These are phyloP conservation scores for Plebejus anna DNA, from an alignment of 2,888 invertebrate species.

Conservation along the genomic window DNA sequence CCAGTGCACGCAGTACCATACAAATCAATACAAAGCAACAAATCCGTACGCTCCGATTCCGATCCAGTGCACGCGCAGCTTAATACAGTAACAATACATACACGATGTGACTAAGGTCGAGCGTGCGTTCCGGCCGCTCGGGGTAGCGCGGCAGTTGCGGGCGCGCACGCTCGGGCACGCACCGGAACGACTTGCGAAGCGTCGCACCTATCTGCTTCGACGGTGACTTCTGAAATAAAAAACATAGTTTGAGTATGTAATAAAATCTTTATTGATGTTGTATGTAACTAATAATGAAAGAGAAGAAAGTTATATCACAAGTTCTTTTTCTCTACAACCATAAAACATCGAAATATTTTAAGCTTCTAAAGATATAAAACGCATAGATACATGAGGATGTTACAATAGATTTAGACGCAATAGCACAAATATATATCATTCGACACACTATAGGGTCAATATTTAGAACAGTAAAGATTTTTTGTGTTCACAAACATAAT, in stretches of 20 bases:
- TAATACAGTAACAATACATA: slow-evolving; percentile 70
- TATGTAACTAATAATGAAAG: too few relatives aligned
- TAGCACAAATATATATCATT: too few relatives aligned
- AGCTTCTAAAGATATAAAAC: not conserved
- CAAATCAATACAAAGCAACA: too few relatives aligned
- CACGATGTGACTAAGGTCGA: slow-evolving; percentile 98
- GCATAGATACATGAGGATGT: not conserved
- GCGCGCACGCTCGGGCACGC: slow-evolving; percentile 94
- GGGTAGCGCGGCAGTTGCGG: slow-evolving; percentile 92
- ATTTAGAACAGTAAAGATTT: too few relatives aligned
- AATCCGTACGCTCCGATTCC: too few relatives aligned
- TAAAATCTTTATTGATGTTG: too few relatives aligned
- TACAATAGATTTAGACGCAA: too few relatives aligned
- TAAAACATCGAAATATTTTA: not conserved
- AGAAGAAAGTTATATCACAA: not conserved
- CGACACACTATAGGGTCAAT: too few relatives aligned
- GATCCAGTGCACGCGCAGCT: too few relatives aligned
- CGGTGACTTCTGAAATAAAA: slow-evolving; percentile 88
- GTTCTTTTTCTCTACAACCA: not conserved
- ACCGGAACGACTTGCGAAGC: slow-evolving; percentile 97
- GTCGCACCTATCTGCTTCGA: slow-evolving; percentile 98
- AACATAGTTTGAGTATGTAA: not conserved
- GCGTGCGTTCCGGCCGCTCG: slow-evolving; percentile 95
- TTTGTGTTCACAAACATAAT: too few relatives aligned
- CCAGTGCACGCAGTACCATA: too few relatives aligned